A percentile compares a stretch with the other conserved stretches of the same genome.
phyloP scores from a whole-genome alignment of 2,888 invertebrate species.

The Mythimna lalbum region DNA sequence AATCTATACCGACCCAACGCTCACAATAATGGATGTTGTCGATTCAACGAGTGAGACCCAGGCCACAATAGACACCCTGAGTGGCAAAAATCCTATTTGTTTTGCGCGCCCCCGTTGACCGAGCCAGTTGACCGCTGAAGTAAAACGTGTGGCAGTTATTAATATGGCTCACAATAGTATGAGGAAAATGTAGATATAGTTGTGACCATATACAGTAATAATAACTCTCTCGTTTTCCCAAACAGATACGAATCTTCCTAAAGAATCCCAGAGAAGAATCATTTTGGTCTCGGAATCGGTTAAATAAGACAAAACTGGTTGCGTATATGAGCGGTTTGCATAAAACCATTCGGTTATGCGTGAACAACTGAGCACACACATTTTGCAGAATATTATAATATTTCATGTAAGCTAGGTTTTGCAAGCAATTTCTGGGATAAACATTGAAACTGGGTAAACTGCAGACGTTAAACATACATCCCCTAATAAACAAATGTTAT shows the following conservation, averaged over 20 bases:
- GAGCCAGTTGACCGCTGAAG: constrained; percentile 12
- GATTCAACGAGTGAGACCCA: constrained; percentile 68
- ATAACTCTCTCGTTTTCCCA: not conserved
- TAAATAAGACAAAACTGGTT: constrained; percentile 12
- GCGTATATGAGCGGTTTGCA: constrained; percentile 11
- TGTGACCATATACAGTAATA: not conserved
- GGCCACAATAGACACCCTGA: constrained; percentile 71
- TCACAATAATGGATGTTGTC: constrained; percentile 73
- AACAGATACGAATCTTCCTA: not conserved
- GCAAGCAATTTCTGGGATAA: constrained; percentile 29
- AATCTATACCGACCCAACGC: constrained; percentile 76
- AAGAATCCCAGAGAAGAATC: not conserved
- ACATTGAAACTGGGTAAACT: constrained; percentile 25
- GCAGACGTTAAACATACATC: constrained; percentile 22
- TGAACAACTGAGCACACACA: constrained; percentile 14
- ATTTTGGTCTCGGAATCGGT: constrained; percentile 13
- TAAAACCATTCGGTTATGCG: constrained; percentile 20
- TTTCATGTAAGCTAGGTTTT: constrained; percentile 34
- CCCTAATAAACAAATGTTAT: constrained; percentile 18
- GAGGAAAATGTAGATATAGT: constrained; percentile 17
- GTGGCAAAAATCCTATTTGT: constrained; percentile 69
- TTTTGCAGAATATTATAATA: constrained; percentile 32
- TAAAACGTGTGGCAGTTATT: constrained; percentile 21
- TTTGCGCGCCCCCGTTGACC: constrained; percentile 46
- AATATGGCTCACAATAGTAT: constrained; percentile 16